A percentile compares a stretch with the other conserved stretches of the same genome.
These are phyloP conservation scores for Calypte anna DNA, from an alignment of 2,113 vertebrate genomes.

Conservation along the genomic window DNA sequence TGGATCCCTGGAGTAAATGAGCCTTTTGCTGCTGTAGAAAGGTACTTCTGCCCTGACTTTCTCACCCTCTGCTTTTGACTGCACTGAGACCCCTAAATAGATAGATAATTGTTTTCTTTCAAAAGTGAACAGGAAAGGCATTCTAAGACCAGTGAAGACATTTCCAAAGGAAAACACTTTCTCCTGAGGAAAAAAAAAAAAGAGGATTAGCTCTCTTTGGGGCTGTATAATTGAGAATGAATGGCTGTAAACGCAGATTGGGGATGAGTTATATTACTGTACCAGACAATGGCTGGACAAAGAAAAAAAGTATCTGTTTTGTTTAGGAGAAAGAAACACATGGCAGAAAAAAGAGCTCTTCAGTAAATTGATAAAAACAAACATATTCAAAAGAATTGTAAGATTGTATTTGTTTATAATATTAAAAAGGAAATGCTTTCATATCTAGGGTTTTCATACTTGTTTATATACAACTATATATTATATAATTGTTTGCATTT, in stretches of 20 bases:
- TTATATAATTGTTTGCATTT: background rate
- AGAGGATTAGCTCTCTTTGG: background rate
- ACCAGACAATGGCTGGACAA: conserved; percentile 14
- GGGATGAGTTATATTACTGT: background rate
- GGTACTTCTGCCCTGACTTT: background rate
- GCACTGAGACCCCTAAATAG: conserved; percentile 17
- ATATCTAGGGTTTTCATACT: background rate
- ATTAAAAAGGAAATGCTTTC: background rate
- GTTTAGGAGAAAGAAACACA: background rate
- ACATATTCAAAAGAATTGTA: background rate
- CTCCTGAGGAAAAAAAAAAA: background rate
- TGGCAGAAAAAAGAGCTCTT: background rate
- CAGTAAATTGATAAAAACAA: background rate
- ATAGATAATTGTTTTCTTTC: conserved; percentile 16
- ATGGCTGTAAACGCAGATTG: conserved; percentile 7
- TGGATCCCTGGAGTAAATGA: background rate
- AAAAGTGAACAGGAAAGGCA: background rate
- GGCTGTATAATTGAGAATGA: background rate
- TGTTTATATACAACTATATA: background rate
- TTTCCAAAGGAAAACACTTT: conserved; percentile 32
- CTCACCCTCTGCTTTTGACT: background rate
- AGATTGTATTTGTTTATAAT: background rate
- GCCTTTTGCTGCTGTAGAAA: background rate
- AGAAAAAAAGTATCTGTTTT: background rate
- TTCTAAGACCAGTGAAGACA: background rate